These are phyloP conservation scores for Musca domestica DNA, from an alignment of 1,140 invertebrate genomes.

Conservation along the genomic window DNA sequence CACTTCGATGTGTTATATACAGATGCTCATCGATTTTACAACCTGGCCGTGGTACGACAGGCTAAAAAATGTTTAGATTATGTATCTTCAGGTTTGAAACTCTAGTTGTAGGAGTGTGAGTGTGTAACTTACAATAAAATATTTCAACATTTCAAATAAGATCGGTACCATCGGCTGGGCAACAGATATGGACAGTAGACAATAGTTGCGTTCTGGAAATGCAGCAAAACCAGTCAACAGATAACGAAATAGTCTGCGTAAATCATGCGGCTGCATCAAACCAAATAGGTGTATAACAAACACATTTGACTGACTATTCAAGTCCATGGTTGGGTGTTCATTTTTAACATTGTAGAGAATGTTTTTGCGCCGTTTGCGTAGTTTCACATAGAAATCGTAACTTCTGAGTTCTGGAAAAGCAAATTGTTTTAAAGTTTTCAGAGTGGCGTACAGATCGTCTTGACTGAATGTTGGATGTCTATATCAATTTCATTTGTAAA, in stretches of 20 bases:
- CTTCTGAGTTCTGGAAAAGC: background rate
- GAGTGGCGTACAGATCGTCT: too few species aligned
- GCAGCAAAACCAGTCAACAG: conserved; percentile 36
- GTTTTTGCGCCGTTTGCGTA: background rate
- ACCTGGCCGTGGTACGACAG: conserved; percentile 15
- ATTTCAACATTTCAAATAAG: conserved; percentile 33
- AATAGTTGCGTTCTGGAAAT: conserved; percentile 44
- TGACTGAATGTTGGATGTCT: too few species aligned
- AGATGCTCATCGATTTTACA: conserved; percentile 16
- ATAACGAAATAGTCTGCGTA: conserved; percentile 20
- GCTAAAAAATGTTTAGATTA: background rate
- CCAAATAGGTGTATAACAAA: conserved; percentile 35
- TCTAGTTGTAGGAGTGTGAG: too few species aligned
- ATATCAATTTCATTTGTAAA: too few species aligned
- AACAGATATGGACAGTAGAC: conserved; percentile 32
- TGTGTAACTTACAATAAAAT: conserved; percentile 35
- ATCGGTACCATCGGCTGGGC: background rate
- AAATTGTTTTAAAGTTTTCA: background rate
- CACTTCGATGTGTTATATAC: conserved; percentile 24
- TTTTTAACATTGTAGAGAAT: conserved; percentile 21
- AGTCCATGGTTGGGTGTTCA: background rate
- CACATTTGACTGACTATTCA: conserved; percentile 31
- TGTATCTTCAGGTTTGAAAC: too few species aligned
- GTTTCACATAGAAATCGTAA: background rate
- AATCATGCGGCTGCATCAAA: conserved; percentile 2